A percentile compares a stretch with the other conserved stretches of the same genome.
Evolutionary conservation across 2,113 vertebrate genomes (phyloP).

Genomic region (Scomber japonicus): DNA sequence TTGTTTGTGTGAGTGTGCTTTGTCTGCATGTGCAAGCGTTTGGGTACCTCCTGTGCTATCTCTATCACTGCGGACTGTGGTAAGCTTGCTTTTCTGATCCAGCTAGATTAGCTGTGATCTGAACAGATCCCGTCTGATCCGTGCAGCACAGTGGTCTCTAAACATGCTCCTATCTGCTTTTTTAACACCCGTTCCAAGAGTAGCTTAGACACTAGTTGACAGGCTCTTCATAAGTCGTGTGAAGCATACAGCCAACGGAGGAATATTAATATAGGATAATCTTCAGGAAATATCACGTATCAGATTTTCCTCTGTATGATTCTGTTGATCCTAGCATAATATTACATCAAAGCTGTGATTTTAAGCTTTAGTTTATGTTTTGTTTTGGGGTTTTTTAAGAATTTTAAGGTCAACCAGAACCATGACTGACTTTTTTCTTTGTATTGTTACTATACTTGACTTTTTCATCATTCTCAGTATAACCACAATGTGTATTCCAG

Average conservation of each 20-base stretch:
- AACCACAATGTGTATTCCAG: background rate
- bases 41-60: background rate
- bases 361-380: background rate
- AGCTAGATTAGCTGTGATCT: conserved; percentile 72
- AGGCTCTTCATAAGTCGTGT: conserved; percentile 52
- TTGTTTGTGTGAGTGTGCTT: background rate
- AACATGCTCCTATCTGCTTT: conserved; percentile 48
- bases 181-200: conserved; percentile 50
- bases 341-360: background rate
- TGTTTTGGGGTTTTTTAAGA: background rate
- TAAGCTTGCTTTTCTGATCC: conserved; percentile 61
- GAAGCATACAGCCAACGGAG: conserved; percentile 1
- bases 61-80: conserved; percentile 35
- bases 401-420: too few relatives aligned
- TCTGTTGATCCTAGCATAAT: conserved; percentile 6
- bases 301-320: background rate
- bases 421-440: background rate
- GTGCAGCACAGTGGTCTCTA: conserved; percentile 43
- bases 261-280: conserved; percentile 33
- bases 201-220: conserved; percentile 41
- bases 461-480: background rate
- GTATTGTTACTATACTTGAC: background rate
- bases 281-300: conserved; percentile 7
- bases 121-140: conserved; percentile 64
- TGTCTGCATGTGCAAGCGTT: background rate